Evolutionary conservation across 2,888 invertebrate genomes (phyloP).

Genomic region (Xanthia togata): DNA sequence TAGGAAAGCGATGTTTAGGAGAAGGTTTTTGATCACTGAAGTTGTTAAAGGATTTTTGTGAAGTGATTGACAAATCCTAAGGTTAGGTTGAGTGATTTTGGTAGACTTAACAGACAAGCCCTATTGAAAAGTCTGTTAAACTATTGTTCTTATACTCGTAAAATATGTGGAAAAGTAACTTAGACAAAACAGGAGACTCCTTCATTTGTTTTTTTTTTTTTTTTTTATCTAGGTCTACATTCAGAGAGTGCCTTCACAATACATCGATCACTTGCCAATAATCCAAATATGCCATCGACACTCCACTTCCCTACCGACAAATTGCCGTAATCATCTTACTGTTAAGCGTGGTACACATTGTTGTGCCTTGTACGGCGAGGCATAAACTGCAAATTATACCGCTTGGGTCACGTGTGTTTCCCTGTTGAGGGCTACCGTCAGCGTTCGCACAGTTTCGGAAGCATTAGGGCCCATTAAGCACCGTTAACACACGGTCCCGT

Average conservation of each 20-base stretch:
- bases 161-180: not conserved
- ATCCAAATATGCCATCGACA: conserved; percentile 54
- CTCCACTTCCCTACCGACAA: conserved; percentile 72
- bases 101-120: not conserved
- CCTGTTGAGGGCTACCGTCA: conserved; percentile 86
- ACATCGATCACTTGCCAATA: conserved; percentile 49
- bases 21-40: conserved; percentile 8
- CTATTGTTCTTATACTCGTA: no score
- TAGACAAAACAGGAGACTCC: not conserved
- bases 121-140: not conserved
- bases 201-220: conserved; percentile 15
- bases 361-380: conserved; percentile 78
- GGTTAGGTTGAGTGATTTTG: not conserved
- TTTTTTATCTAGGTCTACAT: not conserved
- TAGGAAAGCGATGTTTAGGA: conserved; percentile 26
- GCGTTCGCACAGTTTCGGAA: conserved; percentile 91
- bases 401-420: conserved; percentile 85
- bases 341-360: conserved; percentile 82
- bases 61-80: not conserved
- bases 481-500: conserved; percentile 89
- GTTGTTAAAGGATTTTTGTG: not conserved
- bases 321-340: conserved; percentile 82
- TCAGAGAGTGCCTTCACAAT: not conserved
- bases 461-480: conserved; percentile 90
- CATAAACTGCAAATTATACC: conserved; percentile 86